phyloP scores from a whole-genome alignment of 2,113 vertebrate genomes.

The Corythaixoides concolor region DNA sequence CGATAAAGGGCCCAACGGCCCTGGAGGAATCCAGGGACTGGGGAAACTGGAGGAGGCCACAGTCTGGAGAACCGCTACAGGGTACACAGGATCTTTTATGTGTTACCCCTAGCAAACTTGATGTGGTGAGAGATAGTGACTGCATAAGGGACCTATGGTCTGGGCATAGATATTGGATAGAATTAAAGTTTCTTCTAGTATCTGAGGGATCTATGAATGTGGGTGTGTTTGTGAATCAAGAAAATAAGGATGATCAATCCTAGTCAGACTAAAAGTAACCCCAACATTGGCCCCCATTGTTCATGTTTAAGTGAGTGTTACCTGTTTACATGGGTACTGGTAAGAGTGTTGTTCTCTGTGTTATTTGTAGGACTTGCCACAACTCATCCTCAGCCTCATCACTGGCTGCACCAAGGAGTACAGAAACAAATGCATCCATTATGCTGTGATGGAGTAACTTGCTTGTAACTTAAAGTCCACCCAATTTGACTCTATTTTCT shows the following conservation, averaged over 20 bases:
- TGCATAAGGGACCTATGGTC: neutral
- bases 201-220: neutral
- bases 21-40: neutral
- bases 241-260: neutral
- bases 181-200: neutral
- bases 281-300: rapidly evolving
- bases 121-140: neutral
- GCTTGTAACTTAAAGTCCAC: neutral
- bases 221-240: neutral
- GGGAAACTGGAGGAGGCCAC: neutral
- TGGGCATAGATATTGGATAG: neutral
- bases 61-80: neutral
- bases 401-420: neutral
- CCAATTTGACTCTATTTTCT: neutral
- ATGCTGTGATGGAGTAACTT: neutral
- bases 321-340: neutral
- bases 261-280: neutral
- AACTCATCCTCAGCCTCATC: neutral
- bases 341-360: neutral
- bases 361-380: neutral
- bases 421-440: neutral
- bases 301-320: neutral
- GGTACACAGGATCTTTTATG: neutral
- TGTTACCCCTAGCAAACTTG: neutral
- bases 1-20: rapidly evolving